Evolutionary conservation across 1,140 invertebrate species (phyloP).

Genomic region (Aporrectodea caliginosa): DNA sequence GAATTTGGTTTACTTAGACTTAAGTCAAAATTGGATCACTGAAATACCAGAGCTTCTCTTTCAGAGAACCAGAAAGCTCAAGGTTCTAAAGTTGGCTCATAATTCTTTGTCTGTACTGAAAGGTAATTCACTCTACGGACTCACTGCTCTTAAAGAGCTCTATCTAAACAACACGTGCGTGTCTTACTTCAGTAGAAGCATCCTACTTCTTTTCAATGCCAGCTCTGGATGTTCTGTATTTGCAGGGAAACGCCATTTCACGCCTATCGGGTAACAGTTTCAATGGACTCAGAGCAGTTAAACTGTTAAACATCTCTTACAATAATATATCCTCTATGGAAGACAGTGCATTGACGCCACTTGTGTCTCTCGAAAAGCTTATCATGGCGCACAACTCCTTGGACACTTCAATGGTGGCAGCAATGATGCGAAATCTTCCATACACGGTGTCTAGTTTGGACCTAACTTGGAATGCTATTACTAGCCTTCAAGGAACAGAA

Average conservation of each 20-base stretch:
- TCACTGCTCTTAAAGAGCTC: background rate
- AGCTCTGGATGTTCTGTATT: background rate
- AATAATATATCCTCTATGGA: background rate
- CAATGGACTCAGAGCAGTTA: background rate
- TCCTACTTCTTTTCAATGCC: background rate
- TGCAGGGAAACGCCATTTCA: background rate
- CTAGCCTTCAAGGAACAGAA: background rate
- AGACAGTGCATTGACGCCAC: background rate
- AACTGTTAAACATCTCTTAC: background rate
- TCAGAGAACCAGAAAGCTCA: background rate
- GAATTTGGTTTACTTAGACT: background rate
- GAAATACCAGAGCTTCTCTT: background rate
- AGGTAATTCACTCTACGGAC: background rate
- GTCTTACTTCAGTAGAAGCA: background rate
- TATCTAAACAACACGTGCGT: background rate
- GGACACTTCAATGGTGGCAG: background rate
- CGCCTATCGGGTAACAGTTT: background rate
- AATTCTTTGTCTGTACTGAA: background rate
- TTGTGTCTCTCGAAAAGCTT: background rate
- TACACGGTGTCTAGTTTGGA: background rate
- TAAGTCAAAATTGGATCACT: background rate
- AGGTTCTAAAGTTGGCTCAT: background rate
- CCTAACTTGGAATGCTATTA: background rate
- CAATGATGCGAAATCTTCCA: background rate
- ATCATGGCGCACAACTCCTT: background rate